Conservation (phyloP, 1,140 invertebrate species). For the Manduca sexta region DNA sequence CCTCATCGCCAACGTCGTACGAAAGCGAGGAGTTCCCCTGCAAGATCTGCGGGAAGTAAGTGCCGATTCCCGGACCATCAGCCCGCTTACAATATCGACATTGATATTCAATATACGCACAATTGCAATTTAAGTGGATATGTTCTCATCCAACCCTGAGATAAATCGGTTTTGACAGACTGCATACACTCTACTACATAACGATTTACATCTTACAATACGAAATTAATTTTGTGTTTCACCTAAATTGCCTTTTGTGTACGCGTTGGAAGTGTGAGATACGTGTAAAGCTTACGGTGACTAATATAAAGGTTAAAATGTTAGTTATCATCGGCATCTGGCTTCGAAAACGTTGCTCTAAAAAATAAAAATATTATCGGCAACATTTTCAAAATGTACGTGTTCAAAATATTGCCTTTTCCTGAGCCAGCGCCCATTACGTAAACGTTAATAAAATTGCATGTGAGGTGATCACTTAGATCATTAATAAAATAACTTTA, state of each 20-base stretch:
- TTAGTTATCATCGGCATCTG: no score
- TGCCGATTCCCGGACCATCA: constrained; percentile 70
- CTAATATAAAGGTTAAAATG: constrained; percentile 10
- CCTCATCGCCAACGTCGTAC: constrained; percentile 54
- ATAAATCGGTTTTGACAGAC: no score
- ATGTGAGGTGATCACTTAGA: constrained; percentile 31
- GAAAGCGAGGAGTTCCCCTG: constrained; percentile 85
- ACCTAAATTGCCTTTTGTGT: constrained; percentile 41
- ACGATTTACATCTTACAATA: background rate
- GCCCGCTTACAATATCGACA: constrained; percentile 34
- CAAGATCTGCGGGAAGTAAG: constrained; percentile 99
- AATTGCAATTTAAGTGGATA: constrained; percentile 38
- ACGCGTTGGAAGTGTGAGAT: constrained; percentile 27
- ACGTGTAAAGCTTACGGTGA: constrained; percentile 29
- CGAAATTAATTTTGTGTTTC: constrained; percentile 16
- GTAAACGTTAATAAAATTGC: constrained; percentile 38
- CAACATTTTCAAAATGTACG: constrained; percentile 7
- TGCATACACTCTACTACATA: no score
- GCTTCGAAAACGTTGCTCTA: background rate
- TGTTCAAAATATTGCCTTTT: constrained; percentile 14
- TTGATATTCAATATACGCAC: constrained; percentile 27
- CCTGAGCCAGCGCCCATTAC: constrained; percentile 16
- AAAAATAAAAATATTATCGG: background rate
- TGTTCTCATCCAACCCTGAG: no score
- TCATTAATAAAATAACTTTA: no score